Evolutionary conservation across 2,113 vertebrate species (phyloP), one percentile per base, ranked within the genome.

Genomic region (Megaleporinus macrocephalus): DNA sequence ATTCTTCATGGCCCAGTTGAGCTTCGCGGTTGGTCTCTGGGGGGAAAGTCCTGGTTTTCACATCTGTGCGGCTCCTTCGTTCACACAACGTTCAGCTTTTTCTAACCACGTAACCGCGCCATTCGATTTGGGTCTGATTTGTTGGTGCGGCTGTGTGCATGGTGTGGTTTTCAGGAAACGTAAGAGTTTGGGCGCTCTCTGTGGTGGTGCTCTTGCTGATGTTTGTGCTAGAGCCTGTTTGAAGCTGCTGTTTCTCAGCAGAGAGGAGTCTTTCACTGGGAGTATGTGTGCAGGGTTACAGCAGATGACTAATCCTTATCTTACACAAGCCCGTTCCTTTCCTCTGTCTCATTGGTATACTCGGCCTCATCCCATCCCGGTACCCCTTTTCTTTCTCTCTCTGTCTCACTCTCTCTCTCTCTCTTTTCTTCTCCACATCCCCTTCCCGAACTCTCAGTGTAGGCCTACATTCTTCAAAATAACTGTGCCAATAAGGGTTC

Each of bases 151-250:
- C 41, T 20, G 24, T 76, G 41, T 41, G 14, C 71, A 18, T 70
- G 26, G 27, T 76, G 36, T 53, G 85, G 87, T 88, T 86, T 86
- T 41, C 65, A 77, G 86, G 85, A 88, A 84, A 89, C 86, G 76
- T 87, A 76, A 20, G 53, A 4, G 73, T 51, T 62, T 75, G 63
- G 26, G 47, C 29, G 55, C 36, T 85, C 44, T 29, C 14, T 79
- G 81, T 81, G 62, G 77, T 88, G 82, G 78, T 85, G 74, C 72
- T 73, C 26, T 84, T 72, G 16, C 51, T 86, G 83, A 78, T 76
- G 59, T 80, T 74, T 81, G 77, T 79, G 85, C 87, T 26, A 26
- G 57, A 15, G 57, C n/a, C 57, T 2, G n/a, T 26, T 26, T 12
- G 91, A 90, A 68, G 65, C 33, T 20, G 18, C 33, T 65, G 90